phyloP scores from a whole-genome alignment of 1,140 invertebrate species.

The Centruroides vittatus region DNA sequence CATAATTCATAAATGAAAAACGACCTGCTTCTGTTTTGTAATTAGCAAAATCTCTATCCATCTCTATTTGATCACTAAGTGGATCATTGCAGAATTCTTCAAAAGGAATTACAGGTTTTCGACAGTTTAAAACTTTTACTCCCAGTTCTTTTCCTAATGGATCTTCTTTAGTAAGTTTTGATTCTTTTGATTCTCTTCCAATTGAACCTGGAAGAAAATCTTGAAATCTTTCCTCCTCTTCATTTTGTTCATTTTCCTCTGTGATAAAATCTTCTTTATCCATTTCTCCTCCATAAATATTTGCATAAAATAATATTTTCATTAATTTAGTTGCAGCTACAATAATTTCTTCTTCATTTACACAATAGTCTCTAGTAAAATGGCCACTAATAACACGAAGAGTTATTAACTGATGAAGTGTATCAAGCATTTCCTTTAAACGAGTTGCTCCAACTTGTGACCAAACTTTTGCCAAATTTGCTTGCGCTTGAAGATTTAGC shows the following conservation, averaged over 20 bases:
- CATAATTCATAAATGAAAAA: constrained; percentile 83
- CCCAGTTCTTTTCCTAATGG: constrained; percentile 40
- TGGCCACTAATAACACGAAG: constrained; percentile 53
- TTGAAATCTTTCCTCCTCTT: constrained; percentile 22
- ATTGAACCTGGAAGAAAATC: constrained; percentile 27
- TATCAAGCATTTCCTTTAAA: constrained; percentile 55
- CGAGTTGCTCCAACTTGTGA: constrained; percentile 50
- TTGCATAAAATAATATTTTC: constrained; percentile 78
- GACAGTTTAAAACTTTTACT: constrained; percentile 60
- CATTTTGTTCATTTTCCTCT: constrained; percentile 24
- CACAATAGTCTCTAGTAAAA: constrained; percentile 53
- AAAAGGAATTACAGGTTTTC: constrained; percentile 65
- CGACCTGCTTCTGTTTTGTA: constrained; percentile 49
- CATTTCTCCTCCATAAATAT: constrained; percentile 62
- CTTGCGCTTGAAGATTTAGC: constrained; percentile 59
- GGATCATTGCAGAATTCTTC: constrained; percentile 88
- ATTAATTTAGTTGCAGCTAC: constrained; percentile 40
- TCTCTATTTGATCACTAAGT: constrained; percentile 76
- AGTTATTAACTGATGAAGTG: constrained; percentile 75
- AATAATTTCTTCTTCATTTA: constrained; percentile 70
- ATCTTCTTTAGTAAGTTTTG: constrained; percentile 25
- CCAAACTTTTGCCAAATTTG: constrained; percentile 62
- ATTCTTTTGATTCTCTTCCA: constrained; percentile 19
- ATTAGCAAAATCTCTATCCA: constrained; percentile 82
- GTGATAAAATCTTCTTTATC: constrained; percentile 42